Conservation (phyloP, 2,113 vertebrate genomes). For the Chamaetylas fuelleborni region DNA sequence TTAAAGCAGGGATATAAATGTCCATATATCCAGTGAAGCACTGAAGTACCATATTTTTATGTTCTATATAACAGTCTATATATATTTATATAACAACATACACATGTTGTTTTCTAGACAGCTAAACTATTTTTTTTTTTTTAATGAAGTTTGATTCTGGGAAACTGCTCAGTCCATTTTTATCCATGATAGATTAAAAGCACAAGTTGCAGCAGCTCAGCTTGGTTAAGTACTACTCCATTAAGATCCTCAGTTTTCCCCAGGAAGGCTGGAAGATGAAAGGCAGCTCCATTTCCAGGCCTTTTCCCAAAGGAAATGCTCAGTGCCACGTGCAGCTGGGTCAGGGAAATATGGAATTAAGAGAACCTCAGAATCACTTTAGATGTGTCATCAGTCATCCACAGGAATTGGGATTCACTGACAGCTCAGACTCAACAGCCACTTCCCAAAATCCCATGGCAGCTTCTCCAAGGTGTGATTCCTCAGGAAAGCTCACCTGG, state of each 20-base stretch:
- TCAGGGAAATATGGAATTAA: background rate
- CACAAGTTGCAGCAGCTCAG: background rate
- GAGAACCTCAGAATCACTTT: background rate
- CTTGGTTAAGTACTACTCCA: background rate
- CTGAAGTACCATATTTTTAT: background rate
- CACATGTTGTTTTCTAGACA: background rate
- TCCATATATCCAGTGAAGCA: background rate
- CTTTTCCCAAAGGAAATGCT: background rate
- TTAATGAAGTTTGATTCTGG: background rate
- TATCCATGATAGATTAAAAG: background rate
- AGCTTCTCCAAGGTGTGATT: background rate
- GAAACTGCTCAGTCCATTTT: background rate
- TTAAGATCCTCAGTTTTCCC: background rate
- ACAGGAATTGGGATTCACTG: background rate
- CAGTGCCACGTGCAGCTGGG: background rate
- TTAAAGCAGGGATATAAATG: background rate
- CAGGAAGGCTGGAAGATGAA: constrained; percentile 2
- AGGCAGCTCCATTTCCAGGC: background rate
- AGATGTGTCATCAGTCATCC: background rate
- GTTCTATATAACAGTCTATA: background rate
- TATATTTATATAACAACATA: background rate
- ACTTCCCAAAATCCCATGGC: background rate
- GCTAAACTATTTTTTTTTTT: background rate
- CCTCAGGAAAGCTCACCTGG: background rate
- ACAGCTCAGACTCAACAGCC: background rate